Base-by-base conservation (phyloP, 2,888 invertebrate genomes). In the Tridacna gigas region DNA sequence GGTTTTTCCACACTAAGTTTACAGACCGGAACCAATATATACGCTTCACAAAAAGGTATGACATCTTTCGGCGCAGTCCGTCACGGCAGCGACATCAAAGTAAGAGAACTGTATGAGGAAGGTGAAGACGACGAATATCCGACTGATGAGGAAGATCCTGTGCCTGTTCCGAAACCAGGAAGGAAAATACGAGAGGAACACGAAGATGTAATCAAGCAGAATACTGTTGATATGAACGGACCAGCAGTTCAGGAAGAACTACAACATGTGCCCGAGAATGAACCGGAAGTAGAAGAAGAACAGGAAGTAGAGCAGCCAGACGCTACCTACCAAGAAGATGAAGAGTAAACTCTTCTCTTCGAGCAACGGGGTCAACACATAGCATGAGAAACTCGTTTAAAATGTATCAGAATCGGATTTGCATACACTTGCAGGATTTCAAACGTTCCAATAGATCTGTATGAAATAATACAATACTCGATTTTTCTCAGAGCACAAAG, bases 121-220 rank as follows among this genome's bases (percentile, higher is more conserved):
- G 83, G 86, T n/a, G 77, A 77, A 25, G 82, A 84, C 13, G 84
- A 86, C 48, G 86, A 86, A 73, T 86, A 84, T 74, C 86, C 86
- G 12, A 86, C 86, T 5, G 86, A 86, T 66, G 86, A 86, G 63
- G 86, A 86, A 51, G 86, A 86, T 18, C 79, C 74, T 47, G 26
- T 60, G 12, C 74, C 65, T 9, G 25, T 51, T 20, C 47, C 37
- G 4, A 86, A 80, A 79, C 83, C 78, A 28, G 61, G 74, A 7
- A 73, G 85, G 47, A 82, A 83, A 66, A n/a, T 85, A 9, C 85
- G 84, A 25, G 84, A 81, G 7, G 77, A 77, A 60, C 75, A 26
- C 7, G 60, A 61, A 26, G 37, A 48, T 20, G 7, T 37, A 37
- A 37, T 7, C 37, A 37, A 37, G 37, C 37, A 37, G 37, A 37